phyloP scores from a whole-genome alignment of 2,888 invertebrate genomes.

The Campoplex capitator region DNA sequence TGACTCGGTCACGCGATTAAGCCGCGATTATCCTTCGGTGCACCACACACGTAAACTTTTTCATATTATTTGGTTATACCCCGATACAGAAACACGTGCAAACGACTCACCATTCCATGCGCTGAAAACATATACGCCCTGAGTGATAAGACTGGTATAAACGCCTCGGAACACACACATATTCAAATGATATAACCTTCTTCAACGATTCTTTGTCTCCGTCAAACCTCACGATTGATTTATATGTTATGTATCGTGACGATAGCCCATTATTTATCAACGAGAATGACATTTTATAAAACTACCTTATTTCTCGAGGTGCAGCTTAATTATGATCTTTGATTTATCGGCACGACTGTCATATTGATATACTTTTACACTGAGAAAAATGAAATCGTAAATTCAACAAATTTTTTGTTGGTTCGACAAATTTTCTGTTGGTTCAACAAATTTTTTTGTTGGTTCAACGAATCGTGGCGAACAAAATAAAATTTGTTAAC shows the following conservation, averaged over 20 bases:
- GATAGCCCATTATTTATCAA: not conserved
- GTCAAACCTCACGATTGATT: constrained; percentile 28
- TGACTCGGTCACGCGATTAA: constrained; percentile 71
- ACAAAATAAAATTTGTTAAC: too few relatives aligned
- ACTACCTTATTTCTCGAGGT: too few relatives aligned
- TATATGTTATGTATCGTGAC: constrained; percentile 20
- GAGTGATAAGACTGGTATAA: constrained; percentile 45
- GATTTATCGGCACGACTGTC: too few relatives aligned
- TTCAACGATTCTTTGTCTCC: constrained; percentile 24
- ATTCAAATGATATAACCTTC: constrained; percentile 28
- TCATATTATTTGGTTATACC: not conserved
- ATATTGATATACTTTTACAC: too few relatives aligned
- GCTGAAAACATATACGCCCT: constrained; percentile 15
- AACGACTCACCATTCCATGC: not conserved
- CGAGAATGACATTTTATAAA: too few relatives aligned
- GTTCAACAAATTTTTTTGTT: too few relatives aligned
- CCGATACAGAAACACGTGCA: not conserved
- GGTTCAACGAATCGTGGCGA: too few relatives aligned
- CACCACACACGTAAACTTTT: constrained; percentile 44
- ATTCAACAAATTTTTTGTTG: too few relatives aligned
- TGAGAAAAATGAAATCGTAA: too few relatives aligned
- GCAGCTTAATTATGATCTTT: too few relatives aligned
- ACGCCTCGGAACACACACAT: not conserved
- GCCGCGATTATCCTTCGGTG: constrained; percentile 64
- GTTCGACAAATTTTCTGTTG: too few relatives aligned